Conservation (phyloP, 2,113 vertebrate genomes). For the Forbesichthys agassizii region DNA sequence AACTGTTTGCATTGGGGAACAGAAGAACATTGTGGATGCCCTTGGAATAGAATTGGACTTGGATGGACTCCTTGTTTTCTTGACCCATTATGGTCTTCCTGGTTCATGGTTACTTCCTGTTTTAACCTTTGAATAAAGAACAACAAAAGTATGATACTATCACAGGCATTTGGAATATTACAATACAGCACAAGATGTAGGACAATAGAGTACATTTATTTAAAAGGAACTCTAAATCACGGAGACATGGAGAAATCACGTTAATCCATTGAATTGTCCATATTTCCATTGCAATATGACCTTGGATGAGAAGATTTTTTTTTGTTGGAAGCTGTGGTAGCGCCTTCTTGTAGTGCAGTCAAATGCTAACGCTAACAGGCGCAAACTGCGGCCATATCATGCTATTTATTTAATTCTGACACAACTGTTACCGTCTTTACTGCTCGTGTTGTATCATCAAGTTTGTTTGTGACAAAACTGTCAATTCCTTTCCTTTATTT, state of each 20-base stretch:
- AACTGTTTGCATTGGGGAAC: slow-evolving; percentile 1
- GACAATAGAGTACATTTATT: not conserved
- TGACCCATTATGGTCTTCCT: slow-evolving; percentile 39
- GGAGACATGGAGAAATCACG: not conserved
- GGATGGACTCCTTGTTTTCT: slow-evolving; percentile 30
- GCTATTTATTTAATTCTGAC: no score
- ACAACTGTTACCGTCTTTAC: no score
- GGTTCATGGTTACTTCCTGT: slow-evolving; percentile 27
- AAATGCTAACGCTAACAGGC: no score
- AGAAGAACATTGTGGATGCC: slow-evolving; percentile 17
- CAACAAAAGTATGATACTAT: slow-evolving; percentile 20
- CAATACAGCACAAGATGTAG: slow-evolving; percentile 19
- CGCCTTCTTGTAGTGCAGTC: no score
- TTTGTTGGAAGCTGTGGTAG: no score
- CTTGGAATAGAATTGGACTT: slow-evolving; percentile 5
- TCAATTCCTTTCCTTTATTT: no score
- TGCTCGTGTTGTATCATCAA: no score
- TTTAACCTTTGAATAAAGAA: slow-evolving; percentile 33
- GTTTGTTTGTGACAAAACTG: no score
- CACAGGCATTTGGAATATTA: slow-evolving; percentile 17
- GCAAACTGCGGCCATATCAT: no score
- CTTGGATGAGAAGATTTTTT: no score
- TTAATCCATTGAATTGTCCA: not conserved
- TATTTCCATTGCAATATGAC: no score
- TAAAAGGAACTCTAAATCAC: not conserved